Evolutionary conservation across 2,797 vertebrate genomes (phyloP).

Genomic region (Dendrocincla fuliginosa): DNA sequence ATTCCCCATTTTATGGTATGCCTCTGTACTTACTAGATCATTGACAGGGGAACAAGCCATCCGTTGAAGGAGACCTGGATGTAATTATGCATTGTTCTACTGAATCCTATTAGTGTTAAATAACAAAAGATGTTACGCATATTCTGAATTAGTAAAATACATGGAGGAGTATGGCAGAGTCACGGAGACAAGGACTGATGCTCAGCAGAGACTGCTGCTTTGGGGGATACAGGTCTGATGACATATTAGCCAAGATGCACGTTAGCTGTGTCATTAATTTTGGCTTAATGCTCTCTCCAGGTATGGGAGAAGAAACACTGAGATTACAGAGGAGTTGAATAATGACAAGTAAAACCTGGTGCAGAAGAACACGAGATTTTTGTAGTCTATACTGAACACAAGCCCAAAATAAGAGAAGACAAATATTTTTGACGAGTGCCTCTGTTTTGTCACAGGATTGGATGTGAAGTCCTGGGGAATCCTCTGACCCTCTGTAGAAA

Average conservation of each 20-base stretch:
- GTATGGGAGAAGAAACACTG: constrained; percentile 16
- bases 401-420: not conserved
- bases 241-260: not conserved
- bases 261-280: constrained; percentile 46
- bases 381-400: not conserved
- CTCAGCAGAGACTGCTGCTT: constrained; percentile 16
- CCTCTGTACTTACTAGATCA: constrained; percentile 42
- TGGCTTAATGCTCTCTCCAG: constrained; percentile 39
- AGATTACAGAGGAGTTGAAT: not conserved
- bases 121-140: constrained; percentile 27
- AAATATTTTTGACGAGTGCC: not conserved
- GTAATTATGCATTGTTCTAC: constrained; percentile 52
- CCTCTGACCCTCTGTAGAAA: not conserved
- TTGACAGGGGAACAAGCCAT: constrained; percentile 24
- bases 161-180: not conserved
- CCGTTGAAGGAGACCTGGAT: constrained; percentile 54
- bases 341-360: not conserved
- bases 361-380: not conserved
- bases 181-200: constrained; percentile 18
- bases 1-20: constrained; percentile 19
- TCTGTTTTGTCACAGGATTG: constrained; percentile 19
- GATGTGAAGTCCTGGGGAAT: constrained; percentile 13
- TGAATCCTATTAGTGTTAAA: constrained; percentile 44
- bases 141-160: not conserved
- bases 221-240: not conserved